Percentiles rank a stretch among this genome's conserved stretches.
Evolutionary conservation across 2,888 invertebrate genomes (phyloP).

Genomic region (Cataglyphis livida): DNA sequence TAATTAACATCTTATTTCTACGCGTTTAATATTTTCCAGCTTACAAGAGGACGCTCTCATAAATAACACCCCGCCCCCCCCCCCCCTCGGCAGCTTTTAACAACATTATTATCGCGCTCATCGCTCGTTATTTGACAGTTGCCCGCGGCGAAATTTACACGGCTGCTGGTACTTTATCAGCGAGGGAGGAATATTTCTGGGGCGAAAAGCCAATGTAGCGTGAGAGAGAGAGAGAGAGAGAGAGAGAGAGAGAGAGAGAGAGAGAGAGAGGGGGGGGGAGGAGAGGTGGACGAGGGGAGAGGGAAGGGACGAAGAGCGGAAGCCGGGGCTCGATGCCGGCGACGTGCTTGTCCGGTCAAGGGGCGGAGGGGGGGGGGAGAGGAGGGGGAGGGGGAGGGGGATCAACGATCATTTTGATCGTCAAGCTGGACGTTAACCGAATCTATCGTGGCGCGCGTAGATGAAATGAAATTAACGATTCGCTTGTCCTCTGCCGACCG

Average conservation of each 20-base stretch:
- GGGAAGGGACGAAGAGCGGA: constrained; percentile 49
- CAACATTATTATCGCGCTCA: constrained; percentile 2
- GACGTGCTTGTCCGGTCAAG: constrained; percentile 62
- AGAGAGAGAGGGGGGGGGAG: no score
- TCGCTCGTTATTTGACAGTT: neutral
- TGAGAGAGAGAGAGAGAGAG: neutral
- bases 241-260: neutral
- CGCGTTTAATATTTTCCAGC: neutral
- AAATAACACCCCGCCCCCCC: neutral
- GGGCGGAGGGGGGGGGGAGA: constrained; percentile 7
- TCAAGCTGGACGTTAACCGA: constrained; percentile 82
- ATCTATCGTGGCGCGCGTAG: constrained; percentile 77
- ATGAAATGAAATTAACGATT: constrained; percentile 82
- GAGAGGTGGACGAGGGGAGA: no score
- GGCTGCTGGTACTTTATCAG: neutral
- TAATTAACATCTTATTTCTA: neutral
- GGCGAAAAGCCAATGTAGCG: constrained; percentile 9
- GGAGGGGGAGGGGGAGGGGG: constrained; percentile 41
- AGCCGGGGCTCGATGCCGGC: constrained; percentile 41
- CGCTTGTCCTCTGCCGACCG: constrained; percentile 61
- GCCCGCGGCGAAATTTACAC: constrained; percentile 5
- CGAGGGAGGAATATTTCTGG: constrained; percentile 11
- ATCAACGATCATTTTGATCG: constrained; percentile 80
- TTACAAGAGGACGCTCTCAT: neutral
- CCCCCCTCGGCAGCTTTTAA: neutral